Evolutionary conservation across 2,888 invertebrate genomes (phyloP).

Genomic region (Calephelis perditalis): DNA sequence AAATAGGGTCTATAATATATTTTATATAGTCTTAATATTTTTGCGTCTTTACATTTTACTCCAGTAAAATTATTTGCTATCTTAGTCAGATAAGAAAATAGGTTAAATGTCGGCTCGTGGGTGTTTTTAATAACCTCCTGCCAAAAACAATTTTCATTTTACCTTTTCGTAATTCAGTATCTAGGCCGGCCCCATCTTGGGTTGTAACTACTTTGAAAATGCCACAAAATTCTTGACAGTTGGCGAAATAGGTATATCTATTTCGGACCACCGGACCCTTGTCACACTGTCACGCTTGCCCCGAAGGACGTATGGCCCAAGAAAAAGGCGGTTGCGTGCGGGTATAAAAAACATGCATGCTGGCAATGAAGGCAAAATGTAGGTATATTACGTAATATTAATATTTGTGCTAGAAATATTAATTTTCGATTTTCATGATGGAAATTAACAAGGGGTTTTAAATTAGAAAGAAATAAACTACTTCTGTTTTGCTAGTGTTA

Average conservation of each 20-base stretch:
- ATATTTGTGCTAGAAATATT: too few species aligned
- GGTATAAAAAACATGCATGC: too few species aligned
- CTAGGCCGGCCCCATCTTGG: neutral
- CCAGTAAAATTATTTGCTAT: too few species aligned
- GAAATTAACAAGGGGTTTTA: too few species aligned
- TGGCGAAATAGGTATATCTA: constrained; percentile 61
- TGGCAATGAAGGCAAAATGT: neutral
- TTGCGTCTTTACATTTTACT: too few species aligned
- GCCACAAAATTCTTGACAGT: constrained; percentile 54
- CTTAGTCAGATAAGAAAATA: too few species aligned
- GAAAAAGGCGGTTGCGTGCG: constrained; percentile 36
- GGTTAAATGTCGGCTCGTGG: neutral
- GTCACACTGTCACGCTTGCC: constrained; percentile 63
- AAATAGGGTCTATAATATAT: too few species aligned
- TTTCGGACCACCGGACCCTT: constrained; percentile 71
- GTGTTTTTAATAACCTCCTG: neutral
- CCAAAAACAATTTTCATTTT: constrained; percentile 9
- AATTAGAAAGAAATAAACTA: too few species aligned
- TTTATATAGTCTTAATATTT: too few species aligned
- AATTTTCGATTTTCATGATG: too few species aligned
- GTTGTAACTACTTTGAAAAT: constrained; percentile 32
- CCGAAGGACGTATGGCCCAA: constrained; percentile 34
- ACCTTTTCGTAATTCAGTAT: constrained; percentile 1
- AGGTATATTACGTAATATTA: neutral
- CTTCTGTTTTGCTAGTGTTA: too few species aligned